Base-by-base conservation (phyloP, 2,888 invertebrate species). In the Lasioglossum leucozonium region DNA sequence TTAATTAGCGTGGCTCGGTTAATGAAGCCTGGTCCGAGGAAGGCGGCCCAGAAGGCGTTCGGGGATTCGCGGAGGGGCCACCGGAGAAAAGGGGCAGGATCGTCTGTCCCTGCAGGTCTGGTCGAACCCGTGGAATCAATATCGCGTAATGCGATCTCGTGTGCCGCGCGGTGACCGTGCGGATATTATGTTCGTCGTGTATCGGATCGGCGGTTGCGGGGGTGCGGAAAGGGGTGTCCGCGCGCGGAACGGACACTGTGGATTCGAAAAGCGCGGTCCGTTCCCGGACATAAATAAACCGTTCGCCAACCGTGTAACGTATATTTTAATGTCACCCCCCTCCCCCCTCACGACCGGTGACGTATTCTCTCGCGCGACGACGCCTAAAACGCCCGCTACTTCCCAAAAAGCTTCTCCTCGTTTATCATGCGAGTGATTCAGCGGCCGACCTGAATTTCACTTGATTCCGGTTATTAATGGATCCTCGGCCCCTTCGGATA, bases 1-100 rank as follows among this genome's bases (percentile, higher is more conserved):
- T 93, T 92, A 93, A 93, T 93, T 93, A 93, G 91, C 91, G 91
- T 87, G 86, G 85, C 91, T 84, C 89, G 89, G 91, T 91, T 92
- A 93, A 92, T 90, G 92, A 92, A 92, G 90, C 90, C 84, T 83
- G 88, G 84, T 47, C 89, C 86, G 78, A 88, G 83, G 84, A 77
- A 82, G 72, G 79, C 75, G 77, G 26, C 42, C 71, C 34, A 34
- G 84, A 62, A 62, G 62, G 67, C n/a, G 34, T 55, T 75, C 84
- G 82, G 55, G 72, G 72, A 30, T 30, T 30, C 30, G 62, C 62
- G 75, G 71, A 51, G n/a, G n/a, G 73, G 47, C 22, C 62, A 47
- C 26, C 42, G 30, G 81, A 80, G 58, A 51, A 40, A 69, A 40
- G 37, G 65, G 78, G 77, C 79, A 75, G 77, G 55, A 34, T 34